Base-by-base conservation (phyloP, 2,888 invertebrate genomes). In the Meandrusa payeni region DNA sequence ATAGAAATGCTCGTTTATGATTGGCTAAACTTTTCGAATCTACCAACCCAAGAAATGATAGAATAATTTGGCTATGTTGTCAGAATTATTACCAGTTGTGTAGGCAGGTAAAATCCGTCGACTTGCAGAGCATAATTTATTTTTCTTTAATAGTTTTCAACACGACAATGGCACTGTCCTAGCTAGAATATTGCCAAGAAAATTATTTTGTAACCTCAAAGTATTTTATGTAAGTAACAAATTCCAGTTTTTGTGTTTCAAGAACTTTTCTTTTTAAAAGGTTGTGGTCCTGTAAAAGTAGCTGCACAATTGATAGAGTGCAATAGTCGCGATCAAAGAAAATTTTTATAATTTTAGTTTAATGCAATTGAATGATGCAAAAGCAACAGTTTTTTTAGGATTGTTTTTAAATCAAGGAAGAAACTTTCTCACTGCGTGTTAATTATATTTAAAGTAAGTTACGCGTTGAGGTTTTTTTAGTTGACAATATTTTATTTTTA, bases 211-310 rank as follows among this genome's bases (percentile, higher is more conserved):
- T 48, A 40, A 48, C 47, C 50, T 66, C 54, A 55, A 62, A 61
- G 50, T 59, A 49, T 27, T 34, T 61, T 65, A 70, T 66, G 76
- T 80, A 62, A 76, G 76, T 72, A 70, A 50, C 55, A 63, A 67
- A 64, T 62, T 62, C 58, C 38, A 57, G 54, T 61, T 62, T 57
- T 57, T 64, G 62, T 82, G 74, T 85, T 82, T 78, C 56, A 46
- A 70, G 68, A 85, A 87, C 78, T 87, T 87, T 83, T 85, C 74
- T 66, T 61, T 73, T 61, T 70, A 72, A 75, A 81, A 79, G 80
- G 82, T 85, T 85, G 80, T 76, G 75, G 63, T 73, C 76, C 75
- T 78, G 73, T 71, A 80, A 85, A 86, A 86, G 82, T 87, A 86
- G 78, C 80, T 80, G 74, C 77, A 79, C 77, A 77, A 70, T 71